Evolutionary conservation across 2,888 invertebrate species (phyloP).

Genomic region (Formica aserva): DNA sequence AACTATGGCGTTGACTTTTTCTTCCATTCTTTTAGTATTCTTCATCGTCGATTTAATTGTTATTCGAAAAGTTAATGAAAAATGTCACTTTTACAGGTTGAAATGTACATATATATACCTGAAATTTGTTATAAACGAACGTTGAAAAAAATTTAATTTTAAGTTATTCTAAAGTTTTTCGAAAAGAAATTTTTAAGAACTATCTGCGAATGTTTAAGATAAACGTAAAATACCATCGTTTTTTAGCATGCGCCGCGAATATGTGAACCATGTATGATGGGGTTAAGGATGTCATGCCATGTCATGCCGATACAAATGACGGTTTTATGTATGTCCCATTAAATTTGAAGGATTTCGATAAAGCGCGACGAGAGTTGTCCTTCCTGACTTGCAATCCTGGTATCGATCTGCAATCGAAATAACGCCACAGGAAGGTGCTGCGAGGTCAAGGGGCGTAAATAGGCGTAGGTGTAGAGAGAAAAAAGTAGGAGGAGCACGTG

Average conservation of each 20-base stretch:
- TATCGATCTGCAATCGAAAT: conserved; percentile 72
- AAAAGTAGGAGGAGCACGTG: conserved; percentile 64
- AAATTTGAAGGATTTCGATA: conserved; percentile 21
- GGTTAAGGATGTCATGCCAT: background rate
- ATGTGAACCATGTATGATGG: background rate
- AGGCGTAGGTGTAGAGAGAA: conserved; percentile 45
- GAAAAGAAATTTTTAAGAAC: background rate
- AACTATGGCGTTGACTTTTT: conserved; percentile 45
- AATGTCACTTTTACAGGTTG: conserved; percentile 10
- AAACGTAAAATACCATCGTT: background rate
- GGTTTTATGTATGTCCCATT: background rate
- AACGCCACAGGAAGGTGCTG: conserved; percentile 53
- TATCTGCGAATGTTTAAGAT: background rate
- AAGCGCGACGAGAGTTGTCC: conserved; percentile 19
- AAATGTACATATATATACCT: background rate
- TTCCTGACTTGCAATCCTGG: conserved; percentile 23
- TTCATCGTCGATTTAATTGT: conserved; percentile 37
- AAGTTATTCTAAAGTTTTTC: background rate
- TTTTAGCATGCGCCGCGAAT: background rate
- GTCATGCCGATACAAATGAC: background rate
- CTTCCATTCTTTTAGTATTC: conserved; percentile 22
- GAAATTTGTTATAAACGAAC: background rate
- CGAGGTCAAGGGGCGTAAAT: conserved; percentile 60
- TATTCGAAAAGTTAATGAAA: conserved; percentile 8
- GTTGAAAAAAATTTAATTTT: background rate